A percentile compares a stretch with the other conserved stretches of the same genome.
Evolutionary conservation across 1,140 invertebrate genomes (phyloP).

Genomic region (Drosophila teissieri): DNA sequence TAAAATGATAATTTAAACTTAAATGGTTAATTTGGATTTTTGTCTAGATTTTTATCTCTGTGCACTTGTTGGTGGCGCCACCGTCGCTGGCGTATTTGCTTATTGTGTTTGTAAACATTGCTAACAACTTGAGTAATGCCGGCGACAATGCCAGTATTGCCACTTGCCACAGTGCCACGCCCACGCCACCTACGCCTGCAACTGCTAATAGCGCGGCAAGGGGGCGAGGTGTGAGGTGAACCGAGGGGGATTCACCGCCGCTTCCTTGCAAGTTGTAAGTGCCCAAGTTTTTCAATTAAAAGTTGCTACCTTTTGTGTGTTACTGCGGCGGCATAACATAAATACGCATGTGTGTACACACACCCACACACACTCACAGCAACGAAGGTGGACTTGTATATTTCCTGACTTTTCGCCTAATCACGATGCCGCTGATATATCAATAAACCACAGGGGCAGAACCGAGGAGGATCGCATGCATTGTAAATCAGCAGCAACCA

Average conservation of each 20-base stretch:
- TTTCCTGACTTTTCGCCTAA: slow-evolving; percentile 57
- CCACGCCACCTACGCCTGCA: slow-evolving; percentile 35
- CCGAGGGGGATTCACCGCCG: slow-evolving; percentile 8
- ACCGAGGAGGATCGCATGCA: slow-evolving; percentile 36
- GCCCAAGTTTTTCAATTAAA: slow-evolving; percentile 83
- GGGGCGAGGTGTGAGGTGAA: too few relatives aligned
- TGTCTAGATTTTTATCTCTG: neutral
- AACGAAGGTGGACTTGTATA: slow-evolving; percentile 18
- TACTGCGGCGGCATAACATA: slow-evolving; percentile 74
- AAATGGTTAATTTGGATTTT: rapidly evolving
- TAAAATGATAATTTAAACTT: too few relatives aligned
- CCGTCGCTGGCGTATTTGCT: slow-evolving; percentile 66
- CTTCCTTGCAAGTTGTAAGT: slow-evolving; percentile 76
- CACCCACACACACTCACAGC: neutral
- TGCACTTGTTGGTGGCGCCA: slow-evolving; percentile 15
- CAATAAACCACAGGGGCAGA: slow-evolving; percentile 66
- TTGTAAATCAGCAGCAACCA: slow-evolving; percentile 55
- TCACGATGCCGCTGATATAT: slow-evolving; percentile 65
- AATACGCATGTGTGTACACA: slow-evolving; percentile 70
- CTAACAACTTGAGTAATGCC: slow-evolving; percentile 83
- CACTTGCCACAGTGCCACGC: slow-evolving; percentile 38
- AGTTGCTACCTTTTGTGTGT: slow-evolving; percentile 82
- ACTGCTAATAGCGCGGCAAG: slow-evolving; percentile 58
- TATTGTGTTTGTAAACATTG: slow-evolving; percentile 83
- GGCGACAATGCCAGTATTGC: slow-evolving; percentile 70